Evolutionary conservation across 2,113 vertebrate genomes (phyloP).

Genomic region (Paraplagusia blochii): DNA sequence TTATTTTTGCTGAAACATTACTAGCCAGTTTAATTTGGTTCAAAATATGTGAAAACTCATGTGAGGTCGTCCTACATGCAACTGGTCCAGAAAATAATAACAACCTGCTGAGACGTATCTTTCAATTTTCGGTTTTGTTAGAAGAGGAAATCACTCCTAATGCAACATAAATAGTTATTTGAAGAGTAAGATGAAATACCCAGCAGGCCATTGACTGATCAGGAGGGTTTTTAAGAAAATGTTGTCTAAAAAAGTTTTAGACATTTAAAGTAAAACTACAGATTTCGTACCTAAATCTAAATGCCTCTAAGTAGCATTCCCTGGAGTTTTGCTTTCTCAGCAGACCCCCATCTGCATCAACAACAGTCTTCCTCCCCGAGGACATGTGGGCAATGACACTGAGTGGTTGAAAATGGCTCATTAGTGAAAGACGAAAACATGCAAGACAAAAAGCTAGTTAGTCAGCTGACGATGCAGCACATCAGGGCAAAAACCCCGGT

Average conservation of each 20-base stretch:
- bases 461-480: conserved; percentile 38
- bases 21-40: too few species aligned
- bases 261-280: too few species aligned
- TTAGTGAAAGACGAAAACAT: conserved; percentile 45
- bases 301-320: conserved; percentile 13
- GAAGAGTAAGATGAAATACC: not conserved
- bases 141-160: conserved; percentile 8
- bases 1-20: conserved; percentile 49
- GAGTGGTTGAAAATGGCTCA: conserved; percentile 39
- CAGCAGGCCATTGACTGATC: not conserved
- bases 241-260: too few species aligned
- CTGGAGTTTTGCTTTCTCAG: conserved; percentile 22
- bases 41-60: conserved; percentile 51
- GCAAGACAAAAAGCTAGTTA: conserved; percentile 33
- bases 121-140: conserved; percentile 30
- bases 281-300: too few species aligned
- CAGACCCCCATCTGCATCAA: conserved; percentile 24
- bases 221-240: not conserved
- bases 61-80: conserved; percentile 35
- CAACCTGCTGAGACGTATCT: conserved; percentile 15
- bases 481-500: conserved; percentile 34
- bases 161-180: not conserved
- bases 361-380: conserved; percentile 22
- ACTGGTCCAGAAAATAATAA: conserved; percentile 40
- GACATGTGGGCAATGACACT: conserved; percentile 41